Conservation (phyloP, 2,113 vertebrate genomes). For the Dinomys branickii region DNA sequence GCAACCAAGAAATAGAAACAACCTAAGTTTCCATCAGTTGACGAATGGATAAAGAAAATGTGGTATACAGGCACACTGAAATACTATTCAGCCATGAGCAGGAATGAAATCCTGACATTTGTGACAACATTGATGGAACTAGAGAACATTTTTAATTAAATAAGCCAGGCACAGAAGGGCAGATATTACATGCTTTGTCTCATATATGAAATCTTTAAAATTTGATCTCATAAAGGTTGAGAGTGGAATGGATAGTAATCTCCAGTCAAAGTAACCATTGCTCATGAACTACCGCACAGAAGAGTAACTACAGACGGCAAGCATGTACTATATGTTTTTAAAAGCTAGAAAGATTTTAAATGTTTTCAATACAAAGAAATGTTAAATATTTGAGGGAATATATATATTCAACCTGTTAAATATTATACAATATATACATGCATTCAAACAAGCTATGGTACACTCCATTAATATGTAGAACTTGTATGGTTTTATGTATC, state of each 20-base stretch:
- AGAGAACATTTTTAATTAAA: background rate
- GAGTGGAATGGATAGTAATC: background rate
- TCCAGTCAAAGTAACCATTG: background rate
- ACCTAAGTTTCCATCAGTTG: background rate
- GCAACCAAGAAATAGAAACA: background rate
- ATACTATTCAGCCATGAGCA: background rate
- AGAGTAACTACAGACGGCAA: background rate
- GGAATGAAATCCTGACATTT: background rate
- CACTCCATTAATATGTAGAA: background rate
- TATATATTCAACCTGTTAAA: background rate
- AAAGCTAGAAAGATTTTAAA: background rate
- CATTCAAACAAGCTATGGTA: background rate
- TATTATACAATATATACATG: background rate
- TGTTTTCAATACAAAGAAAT: background rate
- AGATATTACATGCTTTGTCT: background rate
- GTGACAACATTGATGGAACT: background rate
- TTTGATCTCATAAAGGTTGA: background rate
- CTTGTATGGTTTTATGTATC: background rate
- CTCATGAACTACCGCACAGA: background rate
- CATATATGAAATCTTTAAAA: background rate
- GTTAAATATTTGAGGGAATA: background rate
- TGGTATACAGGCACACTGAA: background rate
- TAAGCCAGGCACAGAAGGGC: background rate
- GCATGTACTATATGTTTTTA: background rate
- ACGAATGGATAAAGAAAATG: background rate